These are phyloP conservation scores for Acleris literana DNA, from an alignment of 2,888 invertebrate species.

Conservation along the genomic window DNA sequence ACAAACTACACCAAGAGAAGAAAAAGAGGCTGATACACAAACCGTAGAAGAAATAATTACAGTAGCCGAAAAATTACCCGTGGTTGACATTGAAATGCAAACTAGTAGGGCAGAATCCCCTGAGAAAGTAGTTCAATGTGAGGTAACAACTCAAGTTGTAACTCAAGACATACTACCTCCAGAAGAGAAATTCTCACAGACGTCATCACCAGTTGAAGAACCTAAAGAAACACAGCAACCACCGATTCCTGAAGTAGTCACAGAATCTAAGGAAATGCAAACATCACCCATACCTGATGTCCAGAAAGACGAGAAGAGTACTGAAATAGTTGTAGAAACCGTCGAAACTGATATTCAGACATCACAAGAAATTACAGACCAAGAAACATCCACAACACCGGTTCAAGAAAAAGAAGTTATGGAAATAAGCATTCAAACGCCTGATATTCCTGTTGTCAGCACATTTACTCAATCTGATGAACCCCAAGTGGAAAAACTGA, in stretches of 20 bases:
- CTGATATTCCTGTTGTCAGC: slow-evolving; percentile 64
- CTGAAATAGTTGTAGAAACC: slow-evolving; percentile 67
- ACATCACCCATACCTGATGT: slow-evolving; percentile 76
- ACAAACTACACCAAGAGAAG: slow-evolving; percentile 85
- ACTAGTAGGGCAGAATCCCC: slow-evolving; percentile 71
- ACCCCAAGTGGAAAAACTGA: slow-evolving; percentile 49
- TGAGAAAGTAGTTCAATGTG: slow-evolving; percentile 65
- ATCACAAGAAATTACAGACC: slow-evolving; percentile 59
- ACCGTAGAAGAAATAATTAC: slow-evolving; percentile 61
- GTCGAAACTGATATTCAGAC: slow-evolving; percentile 73
- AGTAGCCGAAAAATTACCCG: slow-evolving; percentile 65
- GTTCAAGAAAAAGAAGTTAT: slow-evolving; percentile 56
- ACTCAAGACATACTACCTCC: slow-evolving; percentile 64
- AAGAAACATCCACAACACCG: slow-evolving; percentile 71
- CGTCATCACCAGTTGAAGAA: slow-evolving; percentile 62
- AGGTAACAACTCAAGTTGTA: slow-evolving; percentile 83
- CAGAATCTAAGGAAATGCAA: slow-evolving; percentile 78
- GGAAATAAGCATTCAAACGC: slow-evolving; percentile 71
- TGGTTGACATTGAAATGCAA: slow-evolving; percentile 70
- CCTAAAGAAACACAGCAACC: slow-evolving; percentile 49
- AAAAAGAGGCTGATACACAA: slow-evolving; percentile 69
- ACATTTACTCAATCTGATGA: slow-evolving; percentile 75
- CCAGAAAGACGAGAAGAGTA: slow-evolving; percentile 66
- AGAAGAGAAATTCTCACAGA: slow-evolving; percentile 80
- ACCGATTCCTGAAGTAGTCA: slow-evolving; percentile 66